Conservation (phyloP, 2,113 vertebrate species). For the Chloebia gouldiae region DNA sequence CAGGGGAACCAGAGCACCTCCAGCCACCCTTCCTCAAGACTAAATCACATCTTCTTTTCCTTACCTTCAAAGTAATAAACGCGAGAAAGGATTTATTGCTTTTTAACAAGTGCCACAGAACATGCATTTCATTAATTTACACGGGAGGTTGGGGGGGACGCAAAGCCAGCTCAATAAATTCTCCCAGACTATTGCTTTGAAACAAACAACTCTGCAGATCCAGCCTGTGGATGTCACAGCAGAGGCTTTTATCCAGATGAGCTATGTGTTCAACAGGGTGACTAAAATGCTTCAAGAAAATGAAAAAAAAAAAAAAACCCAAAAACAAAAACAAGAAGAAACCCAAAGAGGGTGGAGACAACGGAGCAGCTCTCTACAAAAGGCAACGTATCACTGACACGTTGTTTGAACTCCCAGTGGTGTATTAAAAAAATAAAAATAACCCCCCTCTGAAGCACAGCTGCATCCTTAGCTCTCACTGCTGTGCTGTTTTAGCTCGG, state of each 20-base stretch:
- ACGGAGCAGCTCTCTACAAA: background rate
- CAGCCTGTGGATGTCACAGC: conserved; percentile 31
- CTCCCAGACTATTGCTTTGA: conserved; percentile 44
- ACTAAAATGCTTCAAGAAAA: conserved; percentile 55
- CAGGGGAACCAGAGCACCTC: background rate
- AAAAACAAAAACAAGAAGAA: background rate
- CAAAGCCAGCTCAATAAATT: conserved; percentile 41
- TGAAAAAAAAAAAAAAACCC: background rate
- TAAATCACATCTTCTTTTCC: background rate
- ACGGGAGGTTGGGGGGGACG: background rate
- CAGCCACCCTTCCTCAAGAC: background rate
- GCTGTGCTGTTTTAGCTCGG: background rate
- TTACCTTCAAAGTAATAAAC: background rate
- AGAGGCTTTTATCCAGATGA: conserved; percentile 67
- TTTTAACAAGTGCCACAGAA: conserved; percentile 54
- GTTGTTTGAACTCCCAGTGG: conserved; percentile 54
- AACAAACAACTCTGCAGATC: conserved; percentile 21
- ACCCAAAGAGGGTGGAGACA: background rate
- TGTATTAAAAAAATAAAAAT: conserved; percentile 49
- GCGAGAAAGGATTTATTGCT: conserved; percentile 32
- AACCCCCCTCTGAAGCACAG: conserved; percentile 29
- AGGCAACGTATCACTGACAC: background rate
- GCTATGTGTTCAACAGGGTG: background rate
- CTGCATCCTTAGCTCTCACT: conserved; percentile 32
- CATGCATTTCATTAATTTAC: conserved; percentile 55